A percentile compares a stretch with the other conserved stretches of the same genome.
Conservation (phyloP, 2,888 invertebrate species). For the Chalcosyrphus nemorum region DNA sequence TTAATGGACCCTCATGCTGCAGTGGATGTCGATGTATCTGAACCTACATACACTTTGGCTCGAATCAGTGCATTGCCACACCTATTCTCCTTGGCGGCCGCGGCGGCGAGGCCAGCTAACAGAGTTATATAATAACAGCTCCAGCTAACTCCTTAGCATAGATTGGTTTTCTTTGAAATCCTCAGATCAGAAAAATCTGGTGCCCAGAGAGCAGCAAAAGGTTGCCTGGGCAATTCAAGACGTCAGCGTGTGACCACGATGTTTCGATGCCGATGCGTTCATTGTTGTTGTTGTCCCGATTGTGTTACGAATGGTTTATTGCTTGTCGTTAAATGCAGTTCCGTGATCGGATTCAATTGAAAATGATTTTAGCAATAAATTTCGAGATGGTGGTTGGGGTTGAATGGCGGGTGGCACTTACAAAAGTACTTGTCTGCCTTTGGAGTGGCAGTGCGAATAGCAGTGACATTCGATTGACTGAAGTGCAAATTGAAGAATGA, state of each 20-base stretch:
- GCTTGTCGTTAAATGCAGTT: slow-evolving; percentile 33
- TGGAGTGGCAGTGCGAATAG: slow-evolving; percentile 4
- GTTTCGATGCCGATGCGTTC: slow-evolving; percentile 11
- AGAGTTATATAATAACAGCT: slow-evolving; percentile 59
- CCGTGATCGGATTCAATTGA: slow-evolving; percentile 60
- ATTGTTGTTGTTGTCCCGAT: not conserved
- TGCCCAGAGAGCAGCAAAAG: slow-evolving; percentile 18
- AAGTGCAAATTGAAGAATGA: slow-evolving; percentile 57
- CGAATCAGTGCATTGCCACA: slow-evolving; percentile 48
- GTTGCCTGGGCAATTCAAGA: slow-evolving; percentile 53
- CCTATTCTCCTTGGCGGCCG: too few relatives aligned
- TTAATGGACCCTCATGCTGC: slow-evolving; percentile 23
- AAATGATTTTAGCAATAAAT: slow-evolving; percentile 64
- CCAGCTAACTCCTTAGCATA: slow-evolving; percentile 23
- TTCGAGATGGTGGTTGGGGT: slow-evolving; percentile 8
- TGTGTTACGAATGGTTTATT: slow-evolving; percentile 22
- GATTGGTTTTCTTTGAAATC: slow-evolving; percentile 28
- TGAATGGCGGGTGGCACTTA: not conserved
- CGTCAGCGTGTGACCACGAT: slow-evolving; percentile 51
- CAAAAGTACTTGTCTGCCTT: slow-evolving; percentile 13
- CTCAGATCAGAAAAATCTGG: slow-evolving; percentile 14
- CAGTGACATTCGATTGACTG: slow-evolving; percentile 49
- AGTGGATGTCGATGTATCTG: not conserved
- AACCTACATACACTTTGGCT: slow-evolving; percentile 36
- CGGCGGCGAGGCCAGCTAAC: not conserved